phyloP scores from a whole-genome alignment of 2,888 invertebrate genomes.

The Drosophila bunnanda region DNA sequence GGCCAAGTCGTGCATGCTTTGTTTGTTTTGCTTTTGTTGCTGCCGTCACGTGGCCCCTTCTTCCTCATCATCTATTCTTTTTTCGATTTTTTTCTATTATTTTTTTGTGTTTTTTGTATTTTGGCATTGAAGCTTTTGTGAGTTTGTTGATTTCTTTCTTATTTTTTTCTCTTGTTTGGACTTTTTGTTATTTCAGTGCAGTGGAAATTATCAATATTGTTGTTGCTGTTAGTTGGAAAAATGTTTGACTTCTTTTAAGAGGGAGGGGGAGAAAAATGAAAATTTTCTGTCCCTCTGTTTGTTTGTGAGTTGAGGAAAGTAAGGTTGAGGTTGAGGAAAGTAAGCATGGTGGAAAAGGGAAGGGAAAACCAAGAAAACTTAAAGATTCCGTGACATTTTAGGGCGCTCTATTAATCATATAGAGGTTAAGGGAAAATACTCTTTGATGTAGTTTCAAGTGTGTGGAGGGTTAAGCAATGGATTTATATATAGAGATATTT shows the following conservation, averaged over 20 bases:
- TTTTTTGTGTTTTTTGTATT: constrained; percentile 15
- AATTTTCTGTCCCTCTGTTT: constrained; percentile 3
- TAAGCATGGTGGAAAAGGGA: too few relatives aligned
- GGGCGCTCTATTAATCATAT: constrained; percentile 23
- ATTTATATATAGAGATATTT: background rate
- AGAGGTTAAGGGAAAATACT: background rate
- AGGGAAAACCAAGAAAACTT: background rate
- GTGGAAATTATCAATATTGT: constrained; percentile 57
- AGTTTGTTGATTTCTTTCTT: constrained; percentile 32
- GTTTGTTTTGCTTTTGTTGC: constrained; percentile 50
- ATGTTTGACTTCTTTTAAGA: constrained; percentile 36
- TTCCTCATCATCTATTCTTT: constrained; percentile 17
- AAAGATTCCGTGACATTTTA: constrained; percentile 18
- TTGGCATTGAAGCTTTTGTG: constrained; percentile 48
- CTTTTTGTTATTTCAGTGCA: constrained; percentile 62
- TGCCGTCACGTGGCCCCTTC: constrained; percentile 45
- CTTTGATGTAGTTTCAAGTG: constrained; percentile 19
- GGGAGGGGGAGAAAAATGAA: background rate
- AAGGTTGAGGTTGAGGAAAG: constrained; percentile 5
- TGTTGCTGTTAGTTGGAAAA: constrained; percentile 41
- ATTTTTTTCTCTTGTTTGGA: constrained; percentile 48
- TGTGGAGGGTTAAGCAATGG: background rate
- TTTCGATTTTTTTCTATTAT: constrained; percentile 3
- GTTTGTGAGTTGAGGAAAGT: constrained; percentile 10
- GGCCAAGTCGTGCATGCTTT: constrained; percentile 35